A percentile compares a stretch with the other conserved stretches of the same genome.
phyloP scores from a whole-genome alignment of 2,888 invertebrate genomes.

The Xylota segnis region DNA sequence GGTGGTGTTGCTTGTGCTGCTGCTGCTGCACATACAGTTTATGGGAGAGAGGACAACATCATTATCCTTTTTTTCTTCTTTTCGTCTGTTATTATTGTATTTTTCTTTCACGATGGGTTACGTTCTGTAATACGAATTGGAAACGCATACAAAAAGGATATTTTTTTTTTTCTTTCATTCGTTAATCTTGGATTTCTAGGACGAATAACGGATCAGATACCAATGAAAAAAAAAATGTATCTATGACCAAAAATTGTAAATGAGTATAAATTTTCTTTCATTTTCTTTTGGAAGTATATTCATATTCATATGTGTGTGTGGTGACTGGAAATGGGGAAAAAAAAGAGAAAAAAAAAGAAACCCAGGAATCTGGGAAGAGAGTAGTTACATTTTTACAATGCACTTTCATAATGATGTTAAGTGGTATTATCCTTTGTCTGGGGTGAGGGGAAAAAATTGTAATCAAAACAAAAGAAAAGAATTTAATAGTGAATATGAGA shows the following conservation, averaged over 20 bases:
- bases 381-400: constrained; percentile 67
- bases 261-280: constrained; percentile 27
- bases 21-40: constrained; percentile 23
- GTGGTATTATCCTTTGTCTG: constrained; percentile 47
- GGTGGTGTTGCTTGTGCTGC: constrained; percentile 6
- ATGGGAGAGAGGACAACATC: constrained; percentile 60
- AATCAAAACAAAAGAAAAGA: constrained; percentile 68
- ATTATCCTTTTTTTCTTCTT: constrained; percentile 58
- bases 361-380: constrained; percentile 28
- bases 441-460: constrained; percentile 27
- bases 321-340: constrained; percentile 11
- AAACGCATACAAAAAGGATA: constrained; percentile 27
- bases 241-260: constrained; percentile 34
- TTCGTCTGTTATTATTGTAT: constrained; percentile 46
- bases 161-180: constrained; percentile 5
- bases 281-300: not conserved
- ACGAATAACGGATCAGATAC: constrained; percentile 47
- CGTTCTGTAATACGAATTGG: constrained; percentile 54
- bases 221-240: constrained; percentile 7
- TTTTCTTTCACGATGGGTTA: constrained; percentile 47
- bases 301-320: not conserved
- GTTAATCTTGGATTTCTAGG: constrained; percentile 30
- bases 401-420: constrained; percentile 71
- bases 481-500: constrained; percentile 46
- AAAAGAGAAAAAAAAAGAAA: constrained; percentile 5